Base-by-base conservation (phyloP, 1,140 invertebrate species). In the Saxidomus purpurata region DNA sequence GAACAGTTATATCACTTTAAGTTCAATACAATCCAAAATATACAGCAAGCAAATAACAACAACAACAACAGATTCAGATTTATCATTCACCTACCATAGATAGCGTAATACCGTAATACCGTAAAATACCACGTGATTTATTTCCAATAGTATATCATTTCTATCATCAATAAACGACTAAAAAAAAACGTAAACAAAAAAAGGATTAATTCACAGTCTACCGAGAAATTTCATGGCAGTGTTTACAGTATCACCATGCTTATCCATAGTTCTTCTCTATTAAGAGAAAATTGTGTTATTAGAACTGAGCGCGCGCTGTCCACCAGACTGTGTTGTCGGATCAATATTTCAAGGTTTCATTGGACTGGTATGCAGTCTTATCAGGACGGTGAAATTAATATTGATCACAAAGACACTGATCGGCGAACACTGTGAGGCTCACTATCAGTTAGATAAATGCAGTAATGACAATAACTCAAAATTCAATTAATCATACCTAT, bases 271-370 rank as follows among this genome's bases (percentile, higher is more conserved):
- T 38, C 28, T 71, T 38, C 34, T 28, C 67, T 71, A 71, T 36
- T 71, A 8, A 40, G 13, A 71, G 34, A 38, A 71, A 71, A 71
- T 38, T 28, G 67, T 71, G 67, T 71, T 71, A 36, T 76, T 49
- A 47, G n/a, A n/a, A n/a, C n/a, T n/a, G n/a, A n/a, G 28, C 9
- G 28, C 28, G 25, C 67, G 43, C 40, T 28, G 71, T 28, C 47
- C 76, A 36, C 47, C 36, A 79, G 76, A 79, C 76, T 79, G 76
- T 52, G 34, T 36, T 36, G 0, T 22, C 11, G 19, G 49, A 79
- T 79, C 76, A 79, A 79, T 79, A 79, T 49, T 79, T 79, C 76
- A 79, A 79, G 76, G 34, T 79, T 79, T 77, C 67, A 71, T 76
- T 76, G 49, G 76, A 55, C 76, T 59, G 76, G 76, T 11, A 52